Evolutionary conservation across 2,888 invertebrate genomes (phyloP).

Genomic region (Cryptocephalus primarius): DNA sequence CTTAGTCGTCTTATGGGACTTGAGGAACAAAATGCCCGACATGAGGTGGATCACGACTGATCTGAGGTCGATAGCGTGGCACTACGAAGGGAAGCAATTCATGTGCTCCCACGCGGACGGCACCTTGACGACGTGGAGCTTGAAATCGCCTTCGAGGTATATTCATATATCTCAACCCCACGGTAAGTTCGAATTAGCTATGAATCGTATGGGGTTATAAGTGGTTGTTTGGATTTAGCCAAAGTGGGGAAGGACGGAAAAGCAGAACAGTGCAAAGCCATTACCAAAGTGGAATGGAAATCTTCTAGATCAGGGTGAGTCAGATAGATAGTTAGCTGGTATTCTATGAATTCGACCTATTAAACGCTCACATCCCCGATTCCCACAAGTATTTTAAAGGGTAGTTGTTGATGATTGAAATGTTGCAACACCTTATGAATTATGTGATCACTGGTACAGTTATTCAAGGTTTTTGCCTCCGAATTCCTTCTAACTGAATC

Average conservation of each 20-base stretch:
- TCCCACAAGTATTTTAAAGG: too few species aligned
- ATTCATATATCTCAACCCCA: slow-evolving; percentile 81
- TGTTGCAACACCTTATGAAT: too few species aligned
- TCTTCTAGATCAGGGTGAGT: slow-evolving; percentile 71
- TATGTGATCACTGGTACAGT: too few species aligned
- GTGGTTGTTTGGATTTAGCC: slow-evolving; percentile 44
- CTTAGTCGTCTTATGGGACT: slow-evolving; percentile 91
- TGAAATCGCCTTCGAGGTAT: slow-evolving; percentile 66
- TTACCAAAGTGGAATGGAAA: slow-evolving; percentile 94
- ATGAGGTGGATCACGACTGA: slow-evolving; percentile 69
- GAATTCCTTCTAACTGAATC: too few species aligned
- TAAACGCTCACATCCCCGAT: too few species aligned
- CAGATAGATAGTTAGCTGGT: too few species aligned
- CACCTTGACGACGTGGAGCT: slow-evolving; percentile 87
- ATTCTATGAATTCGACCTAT: too few species aligned
- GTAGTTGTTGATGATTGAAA: too few species aligned
- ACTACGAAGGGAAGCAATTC: slow-evolving; percentile 95
- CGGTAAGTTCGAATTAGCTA: slow-evolving; percentile 47
- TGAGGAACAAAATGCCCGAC: slow-evolving; percentile 77
- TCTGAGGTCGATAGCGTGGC: slow-evolving; percentile 87
- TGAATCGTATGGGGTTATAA: not conserved
- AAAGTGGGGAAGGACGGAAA: slow-evolving; percentile 89
- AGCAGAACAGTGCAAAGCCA: slow-evolving; percentile 86
- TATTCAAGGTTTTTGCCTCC: too few species aligned
- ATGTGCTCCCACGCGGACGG: slow-evolving; percentile 95